Evolutionary conservation across 1,140 invertebrate genomes (phyloP).

Genomic region (Drosophila chauvacae): DNA sequence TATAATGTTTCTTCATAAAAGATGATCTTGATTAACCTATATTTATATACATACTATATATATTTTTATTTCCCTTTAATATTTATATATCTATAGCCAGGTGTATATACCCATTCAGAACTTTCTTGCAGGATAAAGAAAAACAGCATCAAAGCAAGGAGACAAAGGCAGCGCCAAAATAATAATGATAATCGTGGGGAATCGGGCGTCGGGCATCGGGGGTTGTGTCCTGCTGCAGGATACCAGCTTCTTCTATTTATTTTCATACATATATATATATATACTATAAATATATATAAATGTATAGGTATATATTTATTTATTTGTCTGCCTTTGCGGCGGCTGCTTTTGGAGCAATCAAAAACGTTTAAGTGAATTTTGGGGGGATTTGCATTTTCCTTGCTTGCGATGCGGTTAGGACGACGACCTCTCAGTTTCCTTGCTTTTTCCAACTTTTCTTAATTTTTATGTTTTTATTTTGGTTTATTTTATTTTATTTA

Average conservation of each 20-base stretch:
- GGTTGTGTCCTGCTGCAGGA: not conserved
- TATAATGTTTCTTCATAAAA: no score
- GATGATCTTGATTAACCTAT: no score
- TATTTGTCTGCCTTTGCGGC: slow-evolving; percentile 41
- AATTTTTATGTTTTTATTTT: not conserved
- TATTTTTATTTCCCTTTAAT: no score
- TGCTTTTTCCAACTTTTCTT: not conserved
- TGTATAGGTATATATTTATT: slow-evolving; percentile 43
- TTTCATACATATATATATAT: slow-evolving; percentile 29
- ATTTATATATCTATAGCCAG: not conserved
- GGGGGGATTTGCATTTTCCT: slow-evolving; percentile 65
- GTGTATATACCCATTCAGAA: not conserved
- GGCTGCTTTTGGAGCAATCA: slow-evolving; percentile 68
- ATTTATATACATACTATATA: no score
- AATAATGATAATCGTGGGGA: slow-evolving; percentile 57
- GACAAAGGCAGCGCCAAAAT: slow-evolving; percentile 65
- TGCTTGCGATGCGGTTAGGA: not conserved
- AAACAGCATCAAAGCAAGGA: slow-evolving; percentile 7
- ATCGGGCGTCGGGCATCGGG: not conserved
- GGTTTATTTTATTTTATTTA: not conserved
- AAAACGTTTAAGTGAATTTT: slow-evolving; percentile 77
- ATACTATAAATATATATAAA: not conserved
- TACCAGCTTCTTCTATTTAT: slow-evolving; percentile 17
- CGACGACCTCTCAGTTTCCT: slow-evolving; percentile 16
- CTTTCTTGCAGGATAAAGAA: slow-evolving; percentile 4